Percentiles rank a stretch among this genome's conserved stretches.
Evolutionary conservation across 2,888 invertebrate species (phyloP).

Genomic region (Pimpla rufipes): DNA sequence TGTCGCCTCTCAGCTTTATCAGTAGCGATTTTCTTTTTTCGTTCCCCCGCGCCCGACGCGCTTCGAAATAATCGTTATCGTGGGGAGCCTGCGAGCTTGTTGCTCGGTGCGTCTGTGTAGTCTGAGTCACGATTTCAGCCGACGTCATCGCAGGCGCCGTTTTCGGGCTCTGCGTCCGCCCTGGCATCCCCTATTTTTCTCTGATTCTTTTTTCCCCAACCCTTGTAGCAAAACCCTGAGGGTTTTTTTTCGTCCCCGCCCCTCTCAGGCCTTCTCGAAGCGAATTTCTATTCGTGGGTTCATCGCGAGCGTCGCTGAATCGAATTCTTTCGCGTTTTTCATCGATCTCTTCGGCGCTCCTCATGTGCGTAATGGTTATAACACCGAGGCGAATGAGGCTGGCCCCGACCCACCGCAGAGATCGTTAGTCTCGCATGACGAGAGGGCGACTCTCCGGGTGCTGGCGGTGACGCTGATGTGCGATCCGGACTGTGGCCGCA

Average conservation of each 20-base stretch:
- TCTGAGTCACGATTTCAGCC: conserved; percentile 56
- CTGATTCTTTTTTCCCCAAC: conserved; percentile 14
- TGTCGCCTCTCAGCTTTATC: conserved; percentile 54
- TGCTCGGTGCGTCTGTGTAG: conserved; percentile 33
- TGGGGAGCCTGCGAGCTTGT: conserved; percentile 50
- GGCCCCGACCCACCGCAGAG: conserved; percentile 16
- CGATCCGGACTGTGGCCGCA: neutral
- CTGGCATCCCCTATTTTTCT: conserved; percentile 23
- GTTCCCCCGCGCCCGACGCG: conserved; percentile 27
- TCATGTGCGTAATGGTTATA: conserved; percentile 48
- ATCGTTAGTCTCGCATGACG: conserved; percentile 56
- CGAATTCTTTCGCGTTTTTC: conserved; percentile 42
- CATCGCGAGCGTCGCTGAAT: conserved; percentile 69
- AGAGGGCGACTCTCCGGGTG: conserved; percentile 45
- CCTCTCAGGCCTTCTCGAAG: neutral
- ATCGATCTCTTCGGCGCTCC: conserved; percentile 2
- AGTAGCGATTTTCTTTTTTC: conserved; percentile 37
- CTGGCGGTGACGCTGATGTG: conserved; percentile 2
- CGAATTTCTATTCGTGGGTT: conserved; percentile 12
- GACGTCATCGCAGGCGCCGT: conserved; percentile 53
- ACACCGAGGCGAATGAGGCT: conserved; percentile 69
- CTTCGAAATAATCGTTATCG: conserved; percentile 23
- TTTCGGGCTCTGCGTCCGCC: conserved; percentile 37
- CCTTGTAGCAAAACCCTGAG: conserved; percentile 12
- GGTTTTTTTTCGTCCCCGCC: conserved; percentile 13